A percentile compares a stretch with the other conserved stretches of the same genome.
Evolutionary conservation across 2,888 invertebrate species (phyloP).

Genomic region (Stenichneumon culpator): DNA sequence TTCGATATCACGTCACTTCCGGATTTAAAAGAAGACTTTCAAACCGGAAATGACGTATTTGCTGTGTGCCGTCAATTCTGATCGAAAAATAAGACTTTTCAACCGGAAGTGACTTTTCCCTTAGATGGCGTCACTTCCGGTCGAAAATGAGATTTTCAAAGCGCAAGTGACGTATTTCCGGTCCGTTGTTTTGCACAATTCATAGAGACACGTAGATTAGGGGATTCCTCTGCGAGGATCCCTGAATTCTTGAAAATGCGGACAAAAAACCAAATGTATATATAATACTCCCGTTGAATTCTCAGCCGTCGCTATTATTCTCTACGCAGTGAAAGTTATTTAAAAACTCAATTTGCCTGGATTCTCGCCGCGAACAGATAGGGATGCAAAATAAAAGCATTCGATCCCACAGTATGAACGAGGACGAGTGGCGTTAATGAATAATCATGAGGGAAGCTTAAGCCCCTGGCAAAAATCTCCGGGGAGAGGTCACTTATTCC

Average conservation of each 20-base stretch:
- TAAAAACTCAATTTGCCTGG: constrained; percentile 29
- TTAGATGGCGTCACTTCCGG: too few relatives aligned
- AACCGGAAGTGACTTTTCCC: too few relatives aligned
- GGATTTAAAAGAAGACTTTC: too few relatives aligned
- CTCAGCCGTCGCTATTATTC: not conserved
- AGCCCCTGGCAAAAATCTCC: constrained; percentile 36
- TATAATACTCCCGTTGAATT: not conserved
- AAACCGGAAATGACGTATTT: too few relatives aligned
- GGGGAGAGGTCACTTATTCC: constrained; percentile 36
- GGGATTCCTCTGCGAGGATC: not conserved
- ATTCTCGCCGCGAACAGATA: constrained; percentile 21
- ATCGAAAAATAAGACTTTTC: too few relatives aligned
- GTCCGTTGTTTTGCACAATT: too few relatives aligned
- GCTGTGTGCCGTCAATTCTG: too few relatives aligned
- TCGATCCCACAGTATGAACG: constrained; percentile 52
- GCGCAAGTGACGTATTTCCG: too few relatives aligned
- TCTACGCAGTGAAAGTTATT: constrained; percentile 19
- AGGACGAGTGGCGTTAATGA: constrained; percentile 69
- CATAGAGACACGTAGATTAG: too few relatives aligned
- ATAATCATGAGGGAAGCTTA: constrained; percentile 69
- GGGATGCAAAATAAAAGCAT: constrained; percentile 62
- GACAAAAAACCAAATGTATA: too few relatives aligned
- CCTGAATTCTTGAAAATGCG: not conserved
- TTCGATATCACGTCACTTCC: too few relatives aligned
- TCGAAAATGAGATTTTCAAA: too few relatives aligned